phyloP scores from a whole-genome alignment of 1,140 invertebrate species.

The Cyclina sinensis region DNA sequence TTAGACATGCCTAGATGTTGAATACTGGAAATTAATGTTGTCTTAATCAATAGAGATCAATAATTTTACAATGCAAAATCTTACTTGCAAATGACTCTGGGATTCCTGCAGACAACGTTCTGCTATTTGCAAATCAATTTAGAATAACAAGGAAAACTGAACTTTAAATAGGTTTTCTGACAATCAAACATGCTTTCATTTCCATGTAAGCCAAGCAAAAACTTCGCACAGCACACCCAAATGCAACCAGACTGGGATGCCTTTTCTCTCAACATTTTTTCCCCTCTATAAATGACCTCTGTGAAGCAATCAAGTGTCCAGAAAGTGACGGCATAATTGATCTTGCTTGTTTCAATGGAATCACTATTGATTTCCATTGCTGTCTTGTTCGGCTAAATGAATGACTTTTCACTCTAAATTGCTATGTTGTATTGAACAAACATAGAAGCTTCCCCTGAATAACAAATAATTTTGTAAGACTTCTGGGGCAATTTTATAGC shows the following conservation, averaged over 20 bases:
- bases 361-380: constrained; percentile 28
- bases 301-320: constrained; percentile 20
- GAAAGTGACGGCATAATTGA: constrained; percentile 60
- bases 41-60: not conserved
- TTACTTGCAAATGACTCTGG: constrained; percentile 1
- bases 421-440: constrained; percentile 62
- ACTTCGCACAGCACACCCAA: not conserved
- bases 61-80: not conserved
- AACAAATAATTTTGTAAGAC: constrained; percentile 11
- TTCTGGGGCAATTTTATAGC: not conserved
- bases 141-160: not conserved
- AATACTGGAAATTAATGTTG: not conserved
- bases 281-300: constrained; percentile 27
- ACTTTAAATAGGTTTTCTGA: constrained; percentile 15
- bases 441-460: not conserved
- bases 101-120: not conserved
- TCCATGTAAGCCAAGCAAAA: not conserved
- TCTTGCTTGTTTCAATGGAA: constrained; percentile 57
- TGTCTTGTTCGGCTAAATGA: constrained; percentile 59
- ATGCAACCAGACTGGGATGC: not conserved
- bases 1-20: not conserved
- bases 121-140: constrained; percentile 8
- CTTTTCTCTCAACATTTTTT: not conserved
- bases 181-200: constrained; percentile 4
- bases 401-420: constrained; percentile 67